Conservation (phyloP, 2,113 vertebrate genomes). For the Mastomys coucha region DNA sequence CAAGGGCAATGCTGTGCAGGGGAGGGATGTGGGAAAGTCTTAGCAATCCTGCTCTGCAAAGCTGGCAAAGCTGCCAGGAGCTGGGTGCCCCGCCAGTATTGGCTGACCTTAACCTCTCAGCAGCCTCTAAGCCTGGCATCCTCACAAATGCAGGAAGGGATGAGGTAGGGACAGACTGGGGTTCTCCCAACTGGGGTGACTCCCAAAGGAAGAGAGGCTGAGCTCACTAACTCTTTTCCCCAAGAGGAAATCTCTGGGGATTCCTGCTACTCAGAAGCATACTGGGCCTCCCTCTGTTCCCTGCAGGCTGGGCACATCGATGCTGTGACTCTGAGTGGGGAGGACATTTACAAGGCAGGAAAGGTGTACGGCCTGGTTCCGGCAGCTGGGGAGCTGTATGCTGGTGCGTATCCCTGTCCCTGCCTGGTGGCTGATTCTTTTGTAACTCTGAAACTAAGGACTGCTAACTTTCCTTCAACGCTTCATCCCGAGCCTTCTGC, state of each 20-base stretch:
- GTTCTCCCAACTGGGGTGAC: neutral
- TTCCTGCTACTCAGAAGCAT: neutral
- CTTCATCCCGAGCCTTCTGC: neutral
- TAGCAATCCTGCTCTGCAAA: neutral
- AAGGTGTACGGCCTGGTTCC: conserved; percentile 93
- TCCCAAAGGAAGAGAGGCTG: neutral
- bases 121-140: neutral
- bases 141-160: neutral
- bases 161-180: neutral
- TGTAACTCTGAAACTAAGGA: neutral
- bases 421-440: neutral
- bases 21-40: neutral
- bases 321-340: conserved; percentile 91
- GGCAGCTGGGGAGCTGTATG: conserved; percentile 94
- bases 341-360: conserved; percentile 94
- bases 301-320: conserved; percentile 91
- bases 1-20: neutral
- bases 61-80: neutral
- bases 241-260: neutral
- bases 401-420: conserved; percentile 84
- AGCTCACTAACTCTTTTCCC: neutral
- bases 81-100: neutral
- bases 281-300: neutral
- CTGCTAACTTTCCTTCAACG: neutral
- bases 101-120: neutral